A percentile compares a stretch with the other conserved stretches of the same genome.
Conservation (phyloP, 1,140 invertebrate genomes). For the Drosophila funebris region DNA sequence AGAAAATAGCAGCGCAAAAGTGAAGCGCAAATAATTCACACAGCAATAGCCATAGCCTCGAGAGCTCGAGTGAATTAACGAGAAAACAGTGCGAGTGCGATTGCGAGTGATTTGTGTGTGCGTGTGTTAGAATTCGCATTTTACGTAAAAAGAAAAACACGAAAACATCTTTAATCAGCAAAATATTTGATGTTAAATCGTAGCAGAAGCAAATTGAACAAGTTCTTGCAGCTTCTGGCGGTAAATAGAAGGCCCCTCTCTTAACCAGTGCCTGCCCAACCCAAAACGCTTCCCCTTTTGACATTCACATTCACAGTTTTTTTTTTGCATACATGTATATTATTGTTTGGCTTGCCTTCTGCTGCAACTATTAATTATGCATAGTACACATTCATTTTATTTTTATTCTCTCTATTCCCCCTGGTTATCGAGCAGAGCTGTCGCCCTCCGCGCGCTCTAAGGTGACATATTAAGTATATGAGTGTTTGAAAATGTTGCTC, state of each 20-base stretch:
- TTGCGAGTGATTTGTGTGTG: slow-evolving; percentile 50
- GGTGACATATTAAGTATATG: slow-evolving; percentile 36
- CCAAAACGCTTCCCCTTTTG: slow-evolving; percentile 48
- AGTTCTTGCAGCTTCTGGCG: slow-evolving; percentile 80
- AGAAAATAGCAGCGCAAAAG: slow-evolving; percentile 67
- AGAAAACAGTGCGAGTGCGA: slow-evolving; percentile 55
- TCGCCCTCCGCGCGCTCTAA: slow-evolving; percentile 21
- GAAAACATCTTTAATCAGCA: slow-evolving; percentile 58
- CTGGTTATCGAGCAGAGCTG: slow-evolving; percentile 30
- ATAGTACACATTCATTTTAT: slow-evolving; percentile 75
- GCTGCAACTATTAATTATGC: slow-evolving; percentile 73
- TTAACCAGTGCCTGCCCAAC: not conserved
- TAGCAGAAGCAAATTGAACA: slow-evolving; percentile 76
- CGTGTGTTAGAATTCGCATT: slow-evolving; percentile 71
- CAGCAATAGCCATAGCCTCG: slow-evolving; percentile 32
- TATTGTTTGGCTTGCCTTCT: slow-evolving; percentile 61
- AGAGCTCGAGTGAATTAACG: slow-evolving; percentile 53
- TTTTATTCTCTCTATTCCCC: slow-evolving; percentile 50
- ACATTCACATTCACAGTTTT: slow-evolving; percentile 64
- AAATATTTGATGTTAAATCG: slow-evolving; percentile 80
- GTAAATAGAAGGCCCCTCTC: slow-evolving; percentile 62
- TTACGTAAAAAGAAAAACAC: slow-evolving; percentile 68
- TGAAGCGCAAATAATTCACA: slow-evolving; percentile 74
- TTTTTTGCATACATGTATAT: slow-evolving; percentile 46
- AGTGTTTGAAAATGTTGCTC: slow-evolving; percentile 30